These are phyloP conservation scores for Phrynosoma platyrhinos DNA, from an alignment of 2,113 vertebrate species.

Conservation along the genomic window DNA sequence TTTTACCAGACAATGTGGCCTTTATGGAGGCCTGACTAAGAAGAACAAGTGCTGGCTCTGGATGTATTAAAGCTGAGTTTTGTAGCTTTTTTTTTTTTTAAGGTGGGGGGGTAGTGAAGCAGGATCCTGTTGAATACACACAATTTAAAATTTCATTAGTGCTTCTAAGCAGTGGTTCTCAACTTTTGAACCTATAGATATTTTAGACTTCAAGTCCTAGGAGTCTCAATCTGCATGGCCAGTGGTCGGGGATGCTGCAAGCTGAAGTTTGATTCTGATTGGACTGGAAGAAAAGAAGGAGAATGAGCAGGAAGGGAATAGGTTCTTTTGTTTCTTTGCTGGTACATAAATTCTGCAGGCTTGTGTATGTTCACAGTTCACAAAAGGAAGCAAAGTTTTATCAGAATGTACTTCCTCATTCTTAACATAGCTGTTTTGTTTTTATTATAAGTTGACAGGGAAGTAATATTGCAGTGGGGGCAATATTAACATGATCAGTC, in stretches of 20 bases:
- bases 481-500: not conserved
- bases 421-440: not conserved
- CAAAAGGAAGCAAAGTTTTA: constrained; percentile 11
- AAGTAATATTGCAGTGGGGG: not conserved
- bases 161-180: too few species aligned
- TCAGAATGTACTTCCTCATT: not conserved
- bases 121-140: too few species aligned
- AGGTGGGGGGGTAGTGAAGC: too few species aligned
- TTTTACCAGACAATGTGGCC: constrained; percentile 16
- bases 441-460: not conserved
- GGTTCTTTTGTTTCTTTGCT: not conserved
- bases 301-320: not conserved
- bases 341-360: not conserved
- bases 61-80: not conserved
- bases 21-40: not conserved
- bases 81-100: not conserved
- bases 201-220: too few species aligned
- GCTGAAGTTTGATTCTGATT: not conserved
- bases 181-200: too few species aligned
- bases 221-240: too few species aligned
- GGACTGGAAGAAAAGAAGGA: not conserved
- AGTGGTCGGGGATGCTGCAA: too few species aligned
- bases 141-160: too few species aligned
- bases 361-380: constrained; percentile 1
- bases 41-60: not conserved